Evolutionary conservation across 2,113 vertebrate genomes (phyloP), one percentile per base, ranked within the genome.

Genomic region (Salvelinus sp.): DNA sequence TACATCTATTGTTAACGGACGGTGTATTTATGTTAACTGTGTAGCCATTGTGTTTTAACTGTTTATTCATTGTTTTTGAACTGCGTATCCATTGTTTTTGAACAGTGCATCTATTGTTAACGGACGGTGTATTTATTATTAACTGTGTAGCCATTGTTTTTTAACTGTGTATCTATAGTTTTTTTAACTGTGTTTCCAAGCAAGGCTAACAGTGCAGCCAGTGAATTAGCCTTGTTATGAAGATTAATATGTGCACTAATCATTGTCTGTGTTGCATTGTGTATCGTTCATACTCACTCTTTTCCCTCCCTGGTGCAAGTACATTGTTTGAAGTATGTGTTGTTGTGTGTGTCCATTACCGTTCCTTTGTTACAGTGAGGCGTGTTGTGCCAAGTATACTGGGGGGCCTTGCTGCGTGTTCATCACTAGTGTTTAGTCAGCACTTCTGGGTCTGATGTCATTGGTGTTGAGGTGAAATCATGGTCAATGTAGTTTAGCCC

Each of bases 401-500:
- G 54, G 5, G 20, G 47, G 1, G 2, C 6, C 1, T 25, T 44
- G 9, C 38, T 44, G 38, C 7, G 9, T 33, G 16, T 69, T 58
- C 50, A 44, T 14, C 6, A 6, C 2, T 0, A n/a, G 48, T 60
- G 71, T 81, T 70, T 63, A 57, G 71, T 86, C 85, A 81, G 78
- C 87, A 27, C 65, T 87, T 83, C 76, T 28, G 68, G 69, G 48
- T 44, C 69, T 13, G 14, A 76, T 79, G 62, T 76, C 77, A 80
- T 13, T 0, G 20, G 48, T 30, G 23, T 79, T 68, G 44, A 83
- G 72, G 80, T 82, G 72, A 89, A 84, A 0, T 65, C 74, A 71
- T 78, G 83, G 83, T 80, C 85, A 89, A 66, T 80, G 83, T 69
- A 80, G 75, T 88, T 87, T 79, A 78, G 75, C 60, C 70, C 69